Percentiles rank a stretch among this genome's conserved stretches.
Evolutionary conservation across 2,888 invertebrate genomes (phyloP).

Genomic region (Microplitis manilae): DNA sequence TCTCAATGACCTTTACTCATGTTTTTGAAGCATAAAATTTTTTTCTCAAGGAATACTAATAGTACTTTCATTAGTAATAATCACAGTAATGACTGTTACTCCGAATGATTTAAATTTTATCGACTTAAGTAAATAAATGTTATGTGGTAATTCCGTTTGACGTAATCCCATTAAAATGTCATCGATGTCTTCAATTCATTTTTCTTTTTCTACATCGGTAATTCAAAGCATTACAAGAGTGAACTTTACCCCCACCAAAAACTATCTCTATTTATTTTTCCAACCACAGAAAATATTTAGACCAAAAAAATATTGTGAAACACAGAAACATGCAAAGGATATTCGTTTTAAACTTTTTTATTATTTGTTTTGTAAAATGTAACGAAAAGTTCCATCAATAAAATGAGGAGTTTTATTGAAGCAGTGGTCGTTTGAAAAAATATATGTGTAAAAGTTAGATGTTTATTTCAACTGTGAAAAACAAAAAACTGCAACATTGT

Average conservation of each 20-base stretch:
- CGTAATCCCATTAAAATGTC: neutral
- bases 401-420: neutral
- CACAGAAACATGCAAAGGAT: neutral
- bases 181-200: neutral
- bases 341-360: neutral
- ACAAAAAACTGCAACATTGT: neutral
- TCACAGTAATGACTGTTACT: neutral
- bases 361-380: neutral
- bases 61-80: neutral
- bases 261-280: neutral
- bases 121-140: neutral
- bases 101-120: neutral
- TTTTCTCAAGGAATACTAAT: no score
- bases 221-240: neutral
- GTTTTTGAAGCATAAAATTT: no score
- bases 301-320: no score
- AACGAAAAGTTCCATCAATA: neutral
- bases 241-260: neutral
- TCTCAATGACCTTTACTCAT: no score
- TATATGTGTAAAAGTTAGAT: neutral
- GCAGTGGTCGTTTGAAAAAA: neutral
- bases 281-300: no score
- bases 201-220: neutral
- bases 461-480: neutral
- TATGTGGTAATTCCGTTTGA: neutral